Base-by-base conservation (phyloP, 1,140 invertebrate genomes). In the Gerris buenoi region DNA sequence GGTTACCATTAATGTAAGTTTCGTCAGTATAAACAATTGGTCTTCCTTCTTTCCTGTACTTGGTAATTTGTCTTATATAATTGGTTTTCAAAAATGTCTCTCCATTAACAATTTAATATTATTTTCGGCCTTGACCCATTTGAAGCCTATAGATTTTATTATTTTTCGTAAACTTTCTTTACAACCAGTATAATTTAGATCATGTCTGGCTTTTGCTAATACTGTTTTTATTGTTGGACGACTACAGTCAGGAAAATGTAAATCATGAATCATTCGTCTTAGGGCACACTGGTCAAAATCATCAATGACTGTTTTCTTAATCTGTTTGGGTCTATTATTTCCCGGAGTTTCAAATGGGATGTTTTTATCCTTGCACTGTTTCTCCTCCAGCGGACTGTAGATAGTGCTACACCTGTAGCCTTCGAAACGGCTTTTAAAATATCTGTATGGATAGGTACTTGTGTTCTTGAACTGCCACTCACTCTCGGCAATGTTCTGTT, bases 1-100 rank as follows among this genome's bases (percentile, higher is more conserved):
- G 67, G n/a, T 15, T n/a, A 14, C 27, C 25, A 46, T 33, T 26
- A 33, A 67, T 46, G 33, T 67, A 65, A 15, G 62, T 56, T 27
- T 68, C 67, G 27, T 65, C 67, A 14, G 33, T 65, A 65, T 65
- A 68, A 23, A 68, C 22, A 56, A 68, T 65, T 13, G 67, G 67
- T n/a, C 67, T 23, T 27, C 29, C 57, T 59, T 68, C 63, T 22
- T 18, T 29, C 27, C 67, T 64, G 27, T 27, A 68, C 18, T 59
- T 23, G 18, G 26, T 68, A 23, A 65, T 65, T 18, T n/a, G 10
- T 27, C 25, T 15, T 33, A 68, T n/a, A 60, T 68, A 68, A 25
- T 27, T 15, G 23, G 64, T 66, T 46, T 58, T 68, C 59, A 65
- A 65, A 15, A 46, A 1, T 27, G n/a, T 65, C 46, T 62, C 66